phyloP scores from a whole-genome alignment of 2,888 invertebrate genomes.

The Anthophora plumipes region DNA sequence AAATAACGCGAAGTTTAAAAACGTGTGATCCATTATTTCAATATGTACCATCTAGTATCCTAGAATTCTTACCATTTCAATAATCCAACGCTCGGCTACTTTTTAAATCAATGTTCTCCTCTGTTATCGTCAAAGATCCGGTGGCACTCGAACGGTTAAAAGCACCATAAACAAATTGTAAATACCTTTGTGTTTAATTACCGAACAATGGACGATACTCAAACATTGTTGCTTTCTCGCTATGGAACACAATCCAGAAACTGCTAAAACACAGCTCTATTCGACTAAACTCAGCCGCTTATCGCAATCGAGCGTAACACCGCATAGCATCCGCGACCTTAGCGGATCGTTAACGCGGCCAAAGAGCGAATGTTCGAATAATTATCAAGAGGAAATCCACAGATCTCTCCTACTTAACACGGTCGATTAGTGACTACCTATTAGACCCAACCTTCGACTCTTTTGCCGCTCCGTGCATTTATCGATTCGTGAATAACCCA shows the following conservation, averaged over 20 bases:
- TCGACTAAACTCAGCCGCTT: neutral
- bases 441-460: slow-evolving; percentile 31
- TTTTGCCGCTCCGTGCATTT: slow-evolving; percentile 9
- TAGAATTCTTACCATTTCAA: slow-evolving; percentile 7
- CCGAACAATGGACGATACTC: too few species aligned
- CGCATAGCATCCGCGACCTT: slow-evolving; percentile 42
- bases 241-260: too few species aligned
- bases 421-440: slow-evolving; percentile 46
- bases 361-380: slow-evolving; percentile 45
- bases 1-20: neutral
- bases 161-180: too few species aligned
- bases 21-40: neutral
- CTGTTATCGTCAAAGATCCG: neutral
- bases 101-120: neutral
- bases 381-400: slow-evolving; percentile 53
- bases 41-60: neutral
- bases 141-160: too few species aligned
- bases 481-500: slow-evolving; percentile 14
- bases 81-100: neutral
- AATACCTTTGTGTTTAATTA: too few species aligned
- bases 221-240: too few species aligned
- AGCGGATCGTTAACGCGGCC: slow-evolving; percentile 21
- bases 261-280: neutral
- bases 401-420: slow-evolving; percentile 33
- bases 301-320: slow-evolving; percentile 33